These are phyloP conservation scores for Sapajus apella DNA, from an alignment of 2,113 vertebrate species.

Conservation along the genomic window DNA sequence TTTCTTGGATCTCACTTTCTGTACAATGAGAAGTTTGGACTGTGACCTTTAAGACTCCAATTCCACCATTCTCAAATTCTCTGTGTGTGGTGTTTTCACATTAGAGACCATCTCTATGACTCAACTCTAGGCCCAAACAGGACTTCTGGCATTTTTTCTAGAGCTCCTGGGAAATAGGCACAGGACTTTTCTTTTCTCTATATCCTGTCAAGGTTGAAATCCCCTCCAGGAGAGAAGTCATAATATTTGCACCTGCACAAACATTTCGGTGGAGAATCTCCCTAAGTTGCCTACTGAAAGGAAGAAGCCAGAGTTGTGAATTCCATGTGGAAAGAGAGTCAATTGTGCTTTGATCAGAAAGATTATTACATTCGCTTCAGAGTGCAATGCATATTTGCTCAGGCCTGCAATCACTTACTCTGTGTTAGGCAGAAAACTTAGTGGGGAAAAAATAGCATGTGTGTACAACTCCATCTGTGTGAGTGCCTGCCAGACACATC, in stretches of 20 bases:
- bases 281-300: slow-evolving; percentile 43
- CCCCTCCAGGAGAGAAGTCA: slow-evolving; percentile 30
- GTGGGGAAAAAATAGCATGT: slow-evolving; percentile 68
- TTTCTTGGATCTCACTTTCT: background rate
- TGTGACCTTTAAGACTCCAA: background rate
- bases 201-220: slow-evolving; percentile 51
- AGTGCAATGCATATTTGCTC: background rate
- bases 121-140: background rate
- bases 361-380: slow-evolving; percentile 68
- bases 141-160: background rate
- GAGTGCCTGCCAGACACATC: slow-evolving; percentile 80
- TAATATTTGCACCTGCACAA: slow-evolving; percentile 63
- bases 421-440: slow-evolving; percentile 73
- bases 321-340: slow-evolving; percentile 25
- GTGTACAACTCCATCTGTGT: slow-evolving; percentile 67
- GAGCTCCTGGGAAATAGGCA: slow-evolving; percentile 1
- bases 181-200: background rate
- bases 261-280: slow-evolving; percentile 54
- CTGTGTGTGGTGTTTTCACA: background rate
- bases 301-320: slow-evolving; percentile 36
- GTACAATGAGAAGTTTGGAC: background rate
- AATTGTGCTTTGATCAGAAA: slow-evolving; percentile 67
- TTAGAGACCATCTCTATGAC: background rate
- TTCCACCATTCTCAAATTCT: background rate
- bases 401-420: slow-evolving; percentile 75